Percentiles rank a stretch among this genome's conserved stretches.
These are phyloP conservation scores for Meliscaeva auricollis DNA, from an alignment of 2,888 invertebrate species.

Conservation along the genomic window DNA sequence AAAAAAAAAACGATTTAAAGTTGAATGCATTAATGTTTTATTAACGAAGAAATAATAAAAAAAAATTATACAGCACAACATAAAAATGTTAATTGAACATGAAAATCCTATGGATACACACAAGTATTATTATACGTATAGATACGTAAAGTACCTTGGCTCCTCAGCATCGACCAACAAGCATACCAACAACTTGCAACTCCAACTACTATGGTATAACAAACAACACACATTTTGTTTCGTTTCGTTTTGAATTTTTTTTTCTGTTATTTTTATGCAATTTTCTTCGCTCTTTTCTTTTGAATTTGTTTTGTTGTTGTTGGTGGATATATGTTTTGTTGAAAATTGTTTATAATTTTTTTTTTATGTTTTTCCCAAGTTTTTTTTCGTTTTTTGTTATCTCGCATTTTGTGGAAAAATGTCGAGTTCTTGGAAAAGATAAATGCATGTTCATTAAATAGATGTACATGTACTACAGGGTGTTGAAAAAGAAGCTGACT, in stretches of 20 bases:
- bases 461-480: constrained; percentile 40
- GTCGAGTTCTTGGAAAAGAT: constrained; percentile 46
- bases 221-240: constrained; percentile 52
- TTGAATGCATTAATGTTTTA: constrained; percentile 54
- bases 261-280: constrained; percentile 49
- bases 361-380: constrained; percentile 32
- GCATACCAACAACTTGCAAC: neutral
- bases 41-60: constrained; percentile 34
- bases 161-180: neutral
- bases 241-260: constrained; percentile 29
- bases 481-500: constrained; percentile 10
- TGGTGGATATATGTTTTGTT: constrained; percentile 49
- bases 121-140: constrained; percentile 6
- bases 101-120: constrained; percentile 50
- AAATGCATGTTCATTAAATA: constrained; percentile 49
- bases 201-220: neutral
- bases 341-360: constrained; percentile 58
- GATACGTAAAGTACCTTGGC: constrained; percentile 37
- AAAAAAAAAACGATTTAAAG: constrained; percentile 33
- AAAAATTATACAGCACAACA: constrained; percentile 50
- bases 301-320: constrained; percentile 26
- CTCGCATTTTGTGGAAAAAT: constrained; percentile 52
- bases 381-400: constrained; percentile 16
- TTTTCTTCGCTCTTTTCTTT: constrained; percentile 66
- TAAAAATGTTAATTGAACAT: constrained; percentile 75